A percentile compares a stretch with the other conserved stretches of the same genome.
Conservation (phyloP, 2,888 invertebrate species). For the Lepidocyrtinus sp. region DNA sequence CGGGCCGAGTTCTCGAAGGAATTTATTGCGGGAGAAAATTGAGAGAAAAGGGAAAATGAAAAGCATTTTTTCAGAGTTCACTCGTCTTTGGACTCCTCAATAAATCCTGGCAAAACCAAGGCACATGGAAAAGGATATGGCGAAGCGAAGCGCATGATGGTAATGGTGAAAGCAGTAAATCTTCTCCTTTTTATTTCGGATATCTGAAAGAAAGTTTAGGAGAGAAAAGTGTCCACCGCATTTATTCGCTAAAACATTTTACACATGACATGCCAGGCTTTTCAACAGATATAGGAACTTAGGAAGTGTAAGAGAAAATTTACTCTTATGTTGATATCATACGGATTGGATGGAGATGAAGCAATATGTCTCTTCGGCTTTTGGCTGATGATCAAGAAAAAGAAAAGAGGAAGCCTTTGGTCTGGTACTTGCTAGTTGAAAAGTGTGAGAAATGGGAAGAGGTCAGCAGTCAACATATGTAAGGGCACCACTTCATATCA, state of each 20-base stretch:
- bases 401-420: constrained; percentile 21
- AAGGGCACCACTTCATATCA: constrained; percentile 40
- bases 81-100: background rate
- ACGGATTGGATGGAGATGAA: background rate
- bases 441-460: constrained; percentile 61
- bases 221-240: constrained; percentile 54
- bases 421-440: constrained; percentile 54
- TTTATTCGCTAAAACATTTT: constrained; percentile 11
- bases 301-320: constrained; percentile 18
- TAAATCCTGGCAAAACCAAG: background rate
- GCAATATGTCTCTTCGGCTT: constrained; percentile 60
- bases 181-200: constrained; percentile 46
- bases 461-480: constrained; percentile 61
- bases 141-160: constrained; percentile 18
- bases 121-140: background rate
- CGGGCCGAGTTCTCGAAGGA: background rate
- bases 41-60: constrained; percentile 52
- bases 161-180: constrained; percentile 44
- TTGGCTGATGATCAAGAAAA: constrained; percentile 57
- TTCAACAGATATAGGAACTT: constrained; percentile 34
- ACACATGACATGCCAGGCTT: constrained; percentile 52
- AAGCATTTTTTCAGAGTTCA: constrained; percentile 42
- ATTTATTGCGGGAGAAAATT: constrained; percentile 9
- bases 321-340: background rate
- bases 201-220: background rate